Conservation (phyloP, 2,888 invertebrate species). For the Thalpophila matura region DNA sequence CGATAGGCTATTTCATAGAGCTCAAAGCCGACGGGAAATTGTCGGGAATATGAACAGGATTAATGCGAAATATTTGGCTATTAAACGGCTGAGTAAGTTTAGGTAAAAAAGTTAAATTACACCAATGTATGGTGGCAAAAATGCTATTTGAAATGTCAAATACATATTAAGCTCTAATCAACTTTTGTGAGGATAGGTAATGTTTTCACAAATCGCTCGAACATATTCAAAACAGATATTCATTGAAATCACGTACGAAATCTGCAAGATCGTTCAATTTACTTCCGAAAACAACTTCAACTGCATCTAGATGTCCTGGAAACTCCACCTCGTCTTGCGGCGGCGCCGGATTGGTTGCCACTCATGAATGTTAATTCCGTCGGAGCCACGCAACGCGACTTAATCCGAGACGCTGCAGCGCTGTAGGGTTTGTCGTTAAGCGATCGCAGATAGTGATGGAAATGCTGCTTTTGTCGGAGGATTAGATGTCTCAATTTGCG, state of each 20-base stretch:
- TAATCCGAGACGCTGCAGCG: constrained; percentile 61
- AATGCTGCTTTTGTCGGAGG: constrained; percentile 32
- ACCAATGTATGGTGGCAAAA: no score
- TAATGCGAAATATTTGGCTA: background rate
- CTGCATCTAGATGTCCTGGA: constrained; percentile 35
- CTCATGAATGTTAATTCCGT: constrained; percentile 76
- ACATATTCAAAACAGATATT: background rate
- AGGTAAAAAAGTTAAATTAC: no score
- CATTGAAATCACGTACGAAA: constrained; percentile 37
- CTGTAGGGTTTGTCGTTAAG: constrained; percentile 50
- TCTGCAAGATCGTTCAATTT: constrained; percentile 19
- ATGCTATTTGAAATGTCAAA: no score
- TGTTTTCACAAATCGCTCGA: background rate
- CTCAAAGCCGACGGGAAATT: no score
- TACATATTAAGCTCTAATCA: background rate
- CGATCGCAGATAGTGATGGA: constrained; percentile 50
- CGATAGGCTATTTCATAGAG: background rate
- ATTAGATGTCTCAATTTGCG: constrained; percentile 25
- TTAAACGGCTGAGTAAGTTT: background rate
- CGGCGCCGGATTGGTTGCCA: constrained; percentile 59
- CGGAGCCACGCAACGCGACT: constrained; percentile 61
- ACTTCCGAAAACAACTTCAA: constrained; percentile 24
- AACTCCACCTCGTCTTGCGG: constrained; percentile 33
- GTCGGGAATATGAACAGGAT: no score
- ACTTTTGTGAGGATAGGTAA: background rate